phyloP scores from a whole-genome alignment of 1,140 invertebrate species.

The Dendroctonus ponderosae region DNA sequence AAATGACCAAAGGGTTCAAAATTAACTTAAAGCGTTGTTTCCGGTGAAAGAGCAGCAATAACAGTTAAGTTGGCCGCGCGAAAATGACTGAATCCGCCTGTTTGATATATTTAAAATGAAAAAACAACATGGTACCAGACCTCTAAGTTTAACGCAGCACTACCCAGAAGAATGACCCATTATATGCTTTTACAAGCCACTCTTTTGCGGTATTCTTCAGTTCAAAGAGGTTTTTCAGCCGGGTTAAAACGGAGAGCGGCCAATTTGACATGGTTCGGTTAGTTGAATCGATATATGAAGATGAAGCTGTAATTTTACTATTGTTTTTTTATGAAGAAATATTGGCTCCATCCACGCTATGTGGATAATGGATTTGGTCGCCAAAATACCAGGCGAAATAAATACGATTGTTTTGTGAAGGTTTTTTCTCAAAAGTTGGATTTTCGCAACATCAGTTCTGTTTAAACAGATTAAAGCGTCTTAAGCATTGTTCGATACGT shows the following conservation, averaged over 20 bases:
- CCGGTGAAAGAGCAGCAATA: slow-evolving; percentile 4
- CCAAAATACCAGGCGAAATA: too few relatives aligned
- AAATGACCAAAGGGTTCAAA: slow-evolving; percentile 9
- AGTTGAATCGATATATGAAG: slow-evolving; percentile 1
- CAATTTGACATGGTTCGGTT: slow-evolving; percentile 3
- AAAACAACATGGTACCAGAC: too few relatives aligned
- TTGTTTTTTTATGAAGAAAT: neutral
- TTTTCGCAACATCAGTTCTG: too few relatives aligned
- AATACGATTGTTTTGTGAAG: too few relatives aligned
- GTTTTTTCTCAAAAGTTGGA: too few relatives aligned
- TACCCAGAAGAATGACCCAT: slow-evolving; percentile 13
- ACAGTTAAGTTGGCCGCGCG: slow-evolving; percentile 4
- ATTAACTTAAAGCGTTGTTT: slow-evolving; percentile 18
- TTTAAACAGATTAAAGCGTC: too few relatives aligned
- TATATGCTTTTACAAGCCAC: slow-evolving; percentile 12
- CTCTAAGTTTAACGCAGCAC: neutral
- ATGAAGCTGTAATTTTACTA: neutral
- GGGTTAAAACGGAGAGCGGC: neutral
- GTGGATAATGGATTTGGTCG: too few relatives aligned
- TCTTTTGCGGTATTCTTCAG: slow-evolving; percentile 10
- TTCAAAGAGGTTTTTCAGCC: slow-evolving; percentile 15
- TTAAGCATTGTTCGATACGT: too few relatives aligned
- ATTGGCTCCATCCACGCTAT: too few relatives aligned
- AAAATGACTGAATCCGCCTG: slow-evolving; percentile 1
- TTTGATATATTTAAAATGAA: too few relatives aligned